These are phyloP conservation scores for Cinara cedri DNA, from an alignment of 2,888 invertebrate genomes.

Conservation along the genomic window DNA sequence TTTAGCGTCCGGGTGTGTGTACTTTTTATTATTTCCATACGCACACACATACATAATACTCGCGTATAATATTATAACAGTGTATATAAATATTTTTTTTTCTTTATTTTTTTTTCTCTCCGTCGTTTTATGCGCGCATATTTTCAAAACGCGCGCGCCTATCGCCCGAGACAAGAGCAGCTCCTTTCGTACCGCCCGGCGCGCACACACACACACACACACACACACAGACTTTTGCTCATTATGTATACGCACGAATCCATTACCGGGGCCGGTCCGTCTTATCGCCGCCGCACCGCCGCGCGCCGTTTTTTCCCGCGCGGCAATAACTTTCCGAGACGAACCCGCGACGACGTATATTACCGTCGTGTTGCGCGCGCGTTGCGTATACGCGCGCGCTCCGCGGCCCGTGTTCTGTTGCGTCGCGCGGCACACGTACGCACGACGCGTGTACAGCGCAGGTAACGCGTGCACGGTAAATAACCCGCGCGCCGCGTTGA, in stretches of 20 bases:
- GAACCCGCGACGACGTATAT: not conserved
- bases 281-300: slow-evolving; percentile 48
- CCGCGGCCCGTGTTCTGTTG: slow-evolving; percentile 11
- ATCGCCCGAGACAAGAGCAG: too few species aligned
- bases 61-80: not conserved
- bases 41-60: too few species aligned
- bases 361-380: not conserved
- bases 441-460: not conserved
- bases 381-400: not conserved
- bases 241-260: slow-evolving; percentile 57
- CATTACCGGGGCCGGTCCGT: slow-evolving; percentile 52
- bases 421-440: not conserved
- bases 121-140: too few species aligned
- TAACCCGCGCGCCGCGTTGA: too few species aligned
- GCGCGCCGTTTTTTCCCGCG: slow-evolving; percentile 52
- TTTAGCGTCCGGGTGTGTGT: not conserved
- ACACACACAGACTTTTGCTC: slow-evolving; percentile 15
- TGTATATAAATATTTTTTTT: slow-evolving; percentile 6
- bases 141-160: slow-evolving; percentile 49
- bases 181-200: too few species aligned
- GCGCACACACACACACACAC: not conserved
- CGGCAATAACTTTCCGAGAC: slow-evolving; percentile 53
- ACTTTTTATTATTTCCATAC: not conserved
- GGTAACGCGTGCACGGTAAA: too few species aligned
- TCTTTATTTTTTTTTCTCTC: too few species aligned